Conservation (phyloP, 2,888 invertebrate genomes). For the Xiphydria camelus region DNA sequence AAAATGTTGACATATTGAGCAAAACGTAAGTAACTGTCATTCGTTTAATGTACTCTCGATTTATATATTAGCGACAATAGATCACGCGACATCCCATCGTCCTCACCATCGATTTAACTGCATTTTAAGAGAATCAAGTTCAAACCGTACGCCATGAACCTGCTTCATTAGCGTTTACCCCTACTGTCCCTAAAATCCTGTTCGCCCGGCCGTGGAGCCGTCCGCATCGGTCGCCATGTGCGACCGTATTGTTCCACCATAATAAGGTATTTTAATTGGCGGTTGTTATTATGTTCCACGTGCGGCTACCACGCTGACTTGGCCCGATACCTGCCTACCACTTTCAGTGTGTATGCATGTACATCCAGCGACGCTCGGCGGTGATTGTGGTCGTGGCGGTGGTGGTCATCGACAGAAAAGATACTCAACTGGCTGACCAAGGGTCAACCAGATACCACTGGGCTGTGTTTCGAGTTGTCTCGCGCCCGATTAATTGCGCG, state of each 20-base stretch:
- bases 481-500: constrained; percentile 50
- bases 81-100: background rate
- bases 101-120: background rate
- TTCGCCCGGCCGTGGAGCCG: constrained; percentile 5
- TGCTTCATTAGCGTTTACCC: constrained; percentile 4
- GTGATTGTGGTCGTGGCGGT: too few relatives aligned
- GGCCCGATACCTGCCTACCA: background rate
- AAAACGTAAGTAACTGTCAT: too few relatives aligned
- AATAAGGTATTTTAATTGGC: constrained; percentile 56
- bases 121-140: too few relatives aligned
- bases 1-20: too few relatives aligned
- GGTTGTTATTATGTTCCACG: constrained; percentile 47
- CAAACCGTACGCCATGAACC: too few relatives aligned
- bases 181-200: constrained; percentile 26
- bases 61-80: too few relatives aligned
- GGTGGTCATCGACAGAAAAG: background rate
- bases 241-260: constrained; percentile 43
- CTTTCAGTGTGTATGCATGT: background rate
- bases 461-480: constrained; percentile 31
- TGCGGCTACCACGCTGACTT: constrained; percentile 17
- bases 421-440: constrained; percentile 31
- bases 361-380: too few relatives aligned
- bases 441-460: constrained; percentile 47
- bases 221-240: constrained; percentile 20
- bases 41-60: background rate